A percentile compares a stretch with the other conserved stretches of the same genome.
Conservation (phyloP, 2,797 vertebrate species). For the Enteromius radiatus region DNA sequence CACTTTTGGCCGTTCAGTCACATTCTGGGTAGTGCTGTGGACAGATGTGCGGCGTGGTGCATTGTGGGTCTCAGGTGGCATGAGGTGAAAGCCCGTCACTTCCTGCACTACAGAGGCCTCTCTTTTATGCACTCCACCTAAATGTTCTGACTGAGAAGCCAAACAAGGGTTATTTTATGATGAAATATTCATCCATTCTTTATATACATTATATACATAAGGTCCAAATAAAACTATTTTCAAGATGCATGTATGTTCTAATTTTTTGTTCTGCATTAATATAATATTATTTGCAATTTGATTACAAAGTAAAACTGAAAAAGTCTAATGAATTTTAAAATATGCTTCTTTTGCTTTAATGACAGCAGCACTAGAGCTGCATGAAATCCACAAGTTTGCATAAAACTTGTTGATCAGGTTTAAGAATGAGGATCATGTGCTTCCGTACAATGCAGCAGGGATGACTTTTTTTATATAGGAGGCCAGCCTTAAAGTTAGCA, state of each 20-base stretch:
- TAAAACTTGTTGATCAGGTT: background rate
- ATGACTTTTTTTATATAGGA: background rate
- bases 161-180: conserved; percentile 6
- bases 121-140: conserved; percentile 39
- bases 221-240: background rate
- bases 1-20: conserved; percentile 43
- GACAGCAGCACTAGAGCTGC: background rate
- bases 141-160: conserved; percentile 39
- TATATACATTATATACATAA: background rate
- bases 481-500: background rate
- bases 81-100: conserved; percentile 43
- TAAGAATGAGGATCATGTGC: background rate
- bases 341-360: background rate
- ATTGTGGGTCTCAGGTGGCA: conserved; percentile 47
- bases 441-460: background rate
- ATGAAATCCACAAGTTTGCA: background rate
- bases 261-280: background rate
- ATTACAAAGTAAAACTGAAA: background rate
- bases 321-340: background rate
- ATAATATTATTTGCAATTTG: background rate
- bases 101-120: conserved; percentile 48
- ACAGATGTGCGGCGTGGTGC: conserved; percentile 47
- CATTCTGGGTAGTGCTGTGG: conserved; percentile 45
- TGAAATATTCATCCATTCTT: background rate
- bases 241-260: background rate